Percentiles rank a stretch among this genome's conserved stretches.
Evolutionary conservation across 2,888 invertebrate species (phyloP).

Genomic region (Theretra japonica): DNA sequence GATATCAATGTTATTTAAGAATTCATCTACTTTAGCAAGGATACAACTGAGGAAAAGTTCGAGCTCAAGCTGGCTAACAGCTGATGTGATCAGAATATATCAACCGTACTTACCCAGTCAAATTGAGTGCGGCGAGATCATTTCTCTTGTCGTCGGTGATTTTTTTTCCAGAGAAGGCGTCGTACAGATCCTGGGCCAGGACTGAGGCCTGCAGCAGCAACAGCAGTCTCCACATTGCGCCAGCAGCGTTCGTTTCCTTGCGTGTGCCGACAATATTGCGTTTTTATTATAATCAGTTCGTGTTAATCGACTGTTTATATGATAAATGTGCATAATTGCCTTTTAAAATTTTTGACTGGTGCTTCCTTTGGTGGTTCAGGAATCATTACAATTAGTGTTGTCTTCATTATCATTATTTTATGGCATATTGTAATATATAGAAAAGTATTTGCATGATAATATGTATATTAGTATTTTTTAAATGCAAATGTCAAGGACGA

Average conservation of each 20-base stretch:
- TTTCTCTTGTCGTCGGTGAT: not conserved
- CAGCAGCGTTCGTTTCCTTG: not conserved
- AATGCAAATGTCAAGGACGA: too few relatives aligned
- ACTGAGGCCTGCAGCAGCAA: not conserved
- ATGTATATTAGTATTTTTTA: too few relatives aligned
- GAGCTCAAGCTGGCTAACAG: too few relatives aligned
- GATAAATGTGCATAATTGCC: not conserved
- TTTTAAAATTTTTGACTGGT: not conserved
- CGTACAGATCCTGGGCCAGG: not conserved
- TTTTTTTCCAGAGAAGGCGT: constrained; percentile 2
- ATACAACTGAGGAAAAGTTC: too few relatives aligned
- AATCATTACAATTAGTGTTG: not conserved
- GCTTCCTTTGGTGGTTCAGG: not conserved
- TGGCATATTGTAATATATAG: too few relatives aligned
- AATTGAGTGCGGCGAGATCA: not conserved
- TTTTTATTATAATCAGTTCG: not conserved
- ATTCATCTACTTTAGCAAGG: too few relatives aligned
- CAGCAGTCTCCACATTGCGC: constrained; percentile 7
- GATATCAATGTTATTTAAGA: too few relatives aligned
- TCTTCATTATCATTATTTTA: not conserved
- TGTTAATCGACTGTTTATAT: too few relatives aligned
- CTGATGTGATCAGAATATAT: not conserved
- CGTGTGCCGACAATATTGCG: not conserved
- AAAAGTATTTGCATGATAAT: too few relatives aligned
- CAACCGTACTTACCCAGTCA: not conserved